These are phyloP conservation scores for Pelmatolapia mariae DNA, from an alignment of 2,113 vertebrate genomes.

Conservation along the genomic window DNA sequence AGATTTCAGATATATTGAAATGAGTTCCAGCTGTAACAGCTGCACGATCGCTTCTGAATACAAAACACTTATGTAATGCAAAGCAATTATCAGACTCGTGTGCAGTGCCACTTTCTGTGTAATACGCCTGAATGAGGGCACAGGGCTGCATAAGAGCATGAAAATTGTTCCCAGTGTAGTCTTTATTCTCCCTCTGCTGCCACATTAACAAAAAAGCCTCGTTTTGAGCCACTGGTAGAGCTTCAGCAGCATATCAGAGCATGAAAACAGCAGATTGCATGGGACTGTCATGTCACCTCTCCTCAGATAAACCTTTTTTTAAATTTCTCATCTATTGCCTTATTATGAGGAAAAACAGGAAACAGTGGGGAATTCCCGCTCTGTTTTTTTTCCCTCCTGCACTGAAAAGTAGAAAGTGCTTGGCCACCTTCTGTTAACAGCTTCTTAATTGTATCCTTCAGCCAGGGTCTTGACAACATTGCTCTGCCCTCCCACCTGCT, in stretches of 20 bases:
- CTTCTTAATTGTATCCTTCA: not conserved
- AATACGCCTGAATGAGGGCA: not conserved
- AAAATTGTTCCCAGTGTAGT: not conserved
- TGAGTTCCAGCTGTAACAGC: not conserved
- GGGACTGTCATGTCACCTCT: not conserved
- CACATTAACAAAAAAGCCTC: not conserved
- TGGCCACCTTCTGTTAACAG: not conserved
- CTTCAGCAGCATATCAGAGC: not conserved
- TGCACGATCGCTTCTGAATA: not conserved
- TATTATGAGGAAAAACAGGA: not conserved
- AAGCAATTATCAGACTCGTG: not conserved
- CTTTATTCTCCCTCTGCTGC: not conserved
- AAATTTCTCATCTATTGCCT: not conserved
- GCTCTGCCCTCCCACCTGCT: conserved; percentile 16
- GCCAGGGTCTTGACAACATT: not conserved
- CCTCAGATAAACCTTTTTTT: not conserved
- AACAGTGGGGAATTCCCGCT: not conserved
- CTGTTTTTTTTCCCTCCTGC: fast-evolving
- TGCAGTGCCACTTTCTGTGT: not conserved
- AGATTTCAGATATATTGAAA: not conserved
- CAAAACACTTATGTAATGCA: not conserved
- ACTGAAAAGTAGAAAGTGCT: not conserved
- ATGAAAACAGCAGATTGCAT: not conserved
- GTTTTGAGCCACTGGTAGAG: not conserved
- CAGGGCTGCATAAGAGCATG: not conserved